Evolutionary conservation across 2,113 vertebrate species (phyloP).

Genomic region (Rhinolophus sinicus): DNA sequence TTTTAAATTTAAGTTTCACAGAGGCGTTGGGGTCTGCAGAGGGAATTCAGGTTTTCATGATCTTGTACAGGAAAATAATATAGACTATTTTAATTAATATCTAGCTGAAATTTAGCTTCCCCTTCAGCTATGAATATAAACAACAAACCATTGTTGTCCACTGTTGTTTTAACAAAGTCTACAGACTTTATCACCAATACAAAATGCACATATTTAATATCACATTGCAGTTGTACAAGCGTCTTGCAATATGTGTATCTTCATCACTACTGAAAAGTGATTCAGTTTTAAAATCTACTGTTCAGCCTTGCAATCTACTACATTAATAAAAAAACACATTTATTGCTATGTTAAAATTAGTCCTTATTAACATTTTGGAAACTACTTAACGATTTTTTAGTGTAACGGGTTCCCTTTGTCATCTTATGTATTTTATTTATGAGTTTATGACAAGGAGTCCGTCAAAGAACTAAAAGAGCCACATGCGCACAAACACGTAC

Average conservation of each 20-base stretch:
- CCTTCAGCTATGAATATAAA: neutral
- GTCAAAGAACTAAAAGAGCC: neutral
- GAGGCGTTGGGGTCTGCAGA: neutral
- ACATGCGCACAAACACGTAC: neutral
- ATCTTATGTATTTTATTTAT: neutral
- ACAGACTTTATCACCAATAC: neutral
- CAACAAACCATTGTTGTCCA: neutral
- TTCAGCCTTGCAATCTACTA: neutral
- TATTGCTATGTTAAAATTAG: neutral
- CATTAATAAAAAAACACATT: neutral
- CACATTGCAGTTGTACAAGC: neutral
- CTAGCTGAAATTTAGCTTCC: neutral
- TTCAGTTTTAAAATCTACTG: neutral
- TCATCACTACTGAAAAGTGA: neutral
- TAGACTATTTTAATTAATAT: neutral
- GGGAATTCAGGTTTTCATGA: neutral
- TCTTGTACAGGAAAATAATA: neutral
- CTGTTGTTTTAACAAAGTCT: neutral
- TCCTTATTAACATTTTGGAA: neutral
- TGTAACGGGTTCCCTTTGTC: neutral
- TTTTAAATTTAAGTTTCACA: neutral
- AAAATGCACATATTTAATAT: neutral
- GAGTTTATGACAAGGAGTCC: neutral
- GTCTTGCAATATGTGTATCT: neutral
- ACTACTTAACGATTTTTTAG: neutral